Base-by-base conservation (phyloP, 2,113 vertebrate genomes). In the Pelusios castaneus region DNA sequence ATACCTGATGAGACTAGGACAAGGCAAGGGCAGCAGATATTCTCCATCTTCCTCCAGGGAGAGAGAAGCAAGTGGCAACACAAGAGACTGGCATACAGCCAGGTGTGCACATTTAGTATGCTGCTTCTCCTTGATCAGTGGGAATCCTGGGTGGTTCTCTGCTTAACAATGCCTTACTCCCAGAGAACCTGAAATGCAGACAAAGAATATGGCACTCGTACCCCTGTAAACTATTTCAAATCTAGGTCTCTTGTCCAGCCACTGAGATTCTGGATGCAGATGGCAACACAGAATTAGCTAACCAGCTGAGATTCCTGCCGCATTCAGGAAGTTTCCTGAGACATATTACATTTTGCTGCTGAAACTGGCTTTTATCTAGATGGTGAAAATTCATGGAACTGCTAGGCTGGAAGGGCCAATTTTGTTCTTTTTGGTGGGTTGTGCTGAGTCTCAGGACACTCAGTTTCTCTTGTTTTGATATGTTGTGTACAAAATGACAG, bases 201-300 rank as follows among this genome's bases (percentile, higher is more conserved):
- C 47, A 27, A 80, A 89, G 86, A 73, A 51, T 63, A 21, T 5
- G 84, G 89, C 77, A 41, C 91, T 90, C 95, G 95, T 94, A 87
- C 82, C 97, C 84, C 19, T 49, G 84, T 93, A 81, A 92, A 93
- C 77, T 88, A 84, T 25, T 90, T 34, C 10, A 83, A 95, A 95
- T 97, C 96, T 90, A 2, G 41, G 86, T 41, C 88, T 96, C 86
- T 92, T 82, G 91, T 91, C 7, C n/a, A 90, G 88, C 77, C 79
- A 84, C 87, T n/a, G 16, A 51, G 79, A 67, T 77, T 95, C 89
- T 4, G 13, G 92, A 41, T 91, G 82, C 95, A 96, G 93, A 49
- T 73, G 91, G 73, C 78, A 85, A 52, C 89, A 80, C 2, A 1
- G 79, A 91, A 84, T 90, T 52, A 88, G 60, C 91, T 8, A 51